Evolutionary conservation across 1,140 invertebrate genomes (phyloP), one percentile per base, ranked within the genome.

Genomic region (Hormaphis cornu): DNA sequence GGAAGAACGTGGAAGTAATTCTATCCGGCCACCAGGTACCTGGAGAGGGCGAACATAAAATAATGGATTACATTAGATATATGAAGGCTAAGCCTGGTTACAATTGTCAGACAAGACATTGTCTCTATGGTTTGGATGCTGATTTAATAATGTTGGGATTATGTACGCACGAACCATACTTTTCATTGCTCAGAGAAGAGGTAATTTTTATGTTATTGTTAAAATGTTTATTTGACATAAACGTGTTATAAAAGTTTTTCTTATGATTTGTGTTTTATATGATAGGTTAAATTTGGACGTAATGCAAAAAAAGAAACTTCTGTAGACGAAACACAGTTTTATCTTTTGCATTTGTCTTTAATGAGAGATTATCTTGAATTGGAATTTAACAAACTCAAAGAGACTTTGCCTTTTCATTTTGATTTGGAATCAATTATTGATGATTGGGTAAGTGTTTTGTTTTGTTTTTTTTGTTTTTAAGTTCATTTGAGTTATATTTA

Each of bases 41-140:
- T 24, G 95, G 95, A 16, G 95, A 98, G 83, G 95, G 95, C 6
- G 95, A 98, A 80, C 95, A 98, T 77, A 98, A 98, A 81, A 95
- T 98, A 53, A 97, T 97, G 94, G 95, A 98, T 77, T 97, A 93
- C 76, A 97, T 98, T 72, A 81, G 95, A 18, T 91, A 88, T 79
- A 81, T 91, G 76, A 88, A 90, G 74, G 83, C 90, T 0, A 85
- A 90, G 76, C 84, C 88, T 3, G 85, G 86, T 70, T 94, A 94
- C 77, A 86, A 97, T 79, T 83, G 87, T 1, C 90, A 95, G 75
- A 96, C 91, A 0, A 80, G 92, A 7, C 95, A 98, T 77, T 98
- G 95, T 79, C 80, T 98, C 8, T 97, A 97, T 78, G 95, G 95
- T 0, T 80, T 97, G 9, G 95, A 98, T 81, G 95, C 95, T 20